Evolutionary conservation across 1,140 invertebrate species (phyloP), one percentile per base, ranked within the genome.

Genomic region (Hycleus cichorii): DNA sequence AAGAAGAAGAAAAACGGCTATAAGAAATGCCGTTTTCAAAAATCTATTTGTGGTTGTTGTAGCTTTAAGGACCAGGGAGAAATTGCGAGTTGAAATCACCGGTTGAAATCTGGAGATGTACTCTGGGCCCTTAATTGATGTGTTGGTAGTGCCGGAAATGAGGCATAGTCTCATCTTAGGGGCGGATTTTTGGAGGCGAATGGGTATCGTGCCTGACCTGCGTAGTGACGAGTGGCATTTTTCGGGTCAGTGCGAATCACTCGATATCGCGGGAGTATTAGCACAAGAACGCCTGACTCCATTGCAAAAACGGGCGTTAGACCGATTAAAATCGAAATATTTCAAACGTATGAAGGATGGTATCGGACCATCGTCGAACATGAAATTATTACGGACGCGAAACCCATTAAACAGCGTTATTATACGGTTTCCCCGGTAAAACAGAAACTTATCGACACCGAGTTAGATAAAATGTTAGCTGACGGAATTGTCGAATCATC

Each of bases 381-480:
- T 53, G 40, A 48, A 8, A 71, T 72, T 4, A 8, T 6, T 67
- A 43, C 64, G 60, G 2, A 47, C 60, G 32, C 26, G 55, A 18
- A 40, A 40, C 66, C 66, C 3, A 61, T 72, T 27, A 69, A 66
- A 48, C 63, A 68, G 26, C 43, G 66, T 44, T 57, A 64, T 32
- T 65, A 65, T 42, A 62, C 68, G 1, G 45, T 65, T n/a, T 66
- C 66, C 3, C 68, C 65, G 0, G 52, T 53, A 9, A 57, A 62
- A 25, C 44, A 66, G 44, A 51, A 69, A 25, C 27, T 59, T 4
- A 52, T 69, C 0, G 55, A 59, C 40, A 47, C 44, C 9, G 58
- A 68, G 44, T 44, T 73, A 0, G 59, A 64, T 11, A 49, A 64
- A 38, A 69, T 72, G 68, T 47, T 69, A 27, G n/a, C 10, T 26